Evolutionary conservation across 2,888 invertebrate species (phyloP).

Genomic region (Aleiodes alternator): DNA sequence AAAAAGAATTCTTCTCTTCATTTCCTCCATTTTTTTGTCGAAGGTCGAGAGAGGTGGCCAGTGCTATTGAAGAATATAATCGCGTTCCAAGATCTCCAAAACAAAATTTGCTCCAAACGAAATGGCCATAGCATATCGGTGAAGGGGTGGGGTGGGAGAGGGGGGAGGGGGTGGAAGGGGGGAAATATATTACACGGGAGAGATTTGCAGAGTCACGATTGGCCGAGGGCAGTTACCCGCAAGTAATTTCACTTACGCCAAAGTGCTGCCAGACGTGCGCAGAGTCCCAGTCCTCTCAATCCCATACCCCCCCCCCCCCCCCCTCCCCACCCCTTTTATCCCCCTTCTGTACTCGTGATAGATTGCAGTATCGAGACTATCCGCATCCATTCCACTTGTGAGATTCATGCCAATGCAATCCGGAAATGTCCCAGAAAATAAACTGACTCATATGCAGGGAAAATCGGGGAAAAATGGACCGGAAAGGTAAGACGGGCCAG

Average conservation of each 20-base stretch:
- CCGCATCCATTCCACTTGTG: constrained; percentile 27
- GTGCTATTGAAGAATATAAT: constrained; percentile 22
- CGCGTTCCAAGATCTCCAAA: constrained; percentile 29
- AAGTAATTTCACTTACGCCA: constrained; percentile 54
- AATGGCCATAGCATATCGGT: constrained; percentile 5
- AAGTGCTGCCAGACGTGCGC: constrained; percentile 45
- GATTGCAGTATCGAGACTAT: constrained; percentile 46
- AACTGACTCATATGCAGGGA: constrained; percentile 4
- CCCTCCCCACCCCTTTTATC: neutral
- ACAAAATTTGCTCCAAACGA: constrained; percentile 34
- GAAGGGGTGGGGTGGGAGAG: neutral
- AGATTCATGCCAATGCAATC: constrained; percentile 27
- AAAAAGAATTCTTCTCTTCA: neutral
- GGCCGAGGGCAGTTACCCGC: constrained; percentile 50
- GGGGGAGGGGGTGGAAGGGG: neutral
- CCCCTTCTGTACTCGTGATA: constrained; percentile 37
- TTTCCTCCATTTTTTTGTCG: no score
- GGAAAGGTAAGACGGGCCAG: no score
- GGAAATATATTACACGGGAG: constrained; percentile 24
- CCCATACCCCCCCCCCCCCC: constrained; percentile 2
- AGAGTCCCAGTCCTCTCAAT: neutral
- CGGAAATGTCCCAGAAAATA: constrained; percentile 26
- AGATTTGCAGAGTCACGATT: constrained; percentile 50
- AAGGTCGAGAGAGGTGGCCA: neutral
- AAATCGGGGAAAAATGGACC: no score